Evolutionary conservation across 2,888 invertebrate genomes (phyloP), one percentile per base, ranked within the genome.

Genomic region (Horisme vitalbata): DNA sequence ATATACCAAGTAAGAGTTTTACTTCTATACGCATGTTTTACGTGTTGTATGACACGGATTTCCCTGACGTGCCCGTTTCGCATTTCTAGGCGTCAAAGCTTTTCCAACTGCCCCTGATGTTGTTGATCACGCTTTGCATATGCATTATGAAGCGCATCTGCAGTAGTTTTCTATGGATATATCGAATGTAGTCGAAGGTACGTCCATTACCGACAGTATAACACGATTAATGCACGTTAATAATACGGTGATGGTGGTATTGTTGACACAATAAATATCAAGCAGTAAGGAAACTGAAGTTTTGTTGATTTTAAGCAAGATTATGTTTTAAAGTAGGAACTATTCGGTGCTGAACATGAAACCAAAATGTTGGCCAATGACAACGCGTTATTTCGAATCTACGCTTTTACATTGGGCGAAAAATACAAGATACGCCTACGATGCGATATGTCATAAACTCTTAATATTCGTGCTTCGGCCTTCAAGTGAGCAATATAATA

Each of bases 121-220:
- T 90, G 89, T 90, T 90, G 88, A 83, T 90, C 89, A 90, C 90
- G 87, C 90, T 90, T 90, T 90, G 90, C 90, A 90, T 90, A 80
- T 90, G 89, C 90, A 90, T 90, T 78, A 89, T 90, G 90, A 90
- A 90, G 90, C 89, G 90, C 87, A 90, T 90, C 78, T 90, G 90
- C 90, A 89, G 89, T 90, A 90, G 89, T 90, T 88, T 90, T 88
- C 90, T 90, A 85, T 90, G 90, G 90, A 90, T 90, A 77, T 90
- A 90, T 84, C 90, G 89, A 79, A 84, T 90, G 87, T 90, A 90
- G 90, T 85, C 79, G 78, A 90, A 90, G 90, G 90, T 90, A 90
- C 86, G 89, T 88, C 86, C 86, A 84, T 87, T 84, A 81, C 83
- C 83, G 85, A 82, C 83, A 77, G 68, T 80, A 70, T 70, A 74